Evolutionary conservation across 2,797 vertebrate species (phyloP).

Genomic region (Cossypha heuglini): DNA sequence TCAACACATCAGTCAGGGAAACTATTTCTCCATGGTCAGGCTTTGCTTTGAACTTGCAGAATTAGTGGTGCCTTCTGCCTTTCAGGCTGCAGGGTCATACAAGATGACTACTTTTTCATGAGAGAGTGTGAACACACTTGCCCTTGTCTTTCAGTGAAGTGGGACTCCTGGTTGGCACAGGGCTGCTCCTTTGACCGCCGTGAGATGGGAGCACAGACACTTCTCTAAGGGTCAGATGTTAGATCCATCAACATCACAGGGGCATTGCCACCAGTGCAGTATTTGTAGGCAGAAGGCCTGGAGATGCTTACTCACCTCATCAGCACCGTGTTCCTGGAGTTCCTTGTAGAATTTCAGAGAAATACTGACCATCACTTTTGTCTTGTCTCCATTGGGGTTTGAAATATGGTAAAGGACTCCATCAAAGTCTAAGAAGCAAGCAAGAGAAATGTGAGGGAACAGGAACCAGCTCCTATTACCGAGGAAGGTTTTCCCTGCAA

Average conservation of each 20-base stretch:
- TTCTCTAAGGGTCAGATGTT: not conserved
- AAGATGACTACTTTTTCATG: not conserved
- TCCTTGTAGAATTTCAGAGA: conserved; percentile 99
- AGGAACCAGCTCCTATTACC: not conserved
- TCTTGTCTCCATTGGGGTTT: conserved; percentile 97
- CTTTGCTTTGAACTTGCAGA: not conserved
- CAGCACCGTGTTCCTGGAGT: conserved; percentile 94
- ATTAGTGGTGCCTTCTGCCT: not conserved
- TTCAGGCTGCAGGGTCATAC: not conserved
- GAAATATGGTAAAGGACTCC: conserved; percentile 99
- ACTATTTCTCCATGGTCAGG: not conserved
- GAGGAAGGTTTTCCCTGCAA: not conserved
- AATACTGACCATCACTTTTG: conserved; percentile 99
- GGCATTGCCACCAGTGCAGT: not conserved
- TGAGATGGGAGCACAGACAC: not conserved
- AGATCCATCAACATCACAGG: not conserved
- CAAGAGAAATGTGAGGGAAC: not conserved
- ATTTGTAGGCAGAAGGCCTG: not conserved
- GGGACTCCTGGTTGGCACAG: not conserved
- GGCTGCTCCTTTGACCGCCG: not conserved
- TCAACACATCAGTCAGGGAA: not conserved
- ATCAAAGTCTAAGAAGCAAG: conserved; percentile 88
- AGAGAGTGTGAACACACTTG: not conserved
- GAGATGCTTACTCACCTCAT: conserved; percentile 83
- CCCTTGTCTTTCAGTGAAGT: not conserved